Conservation (phyloP, 2,888 invertebrate species). For the Loripinus fragilis region DNA sequence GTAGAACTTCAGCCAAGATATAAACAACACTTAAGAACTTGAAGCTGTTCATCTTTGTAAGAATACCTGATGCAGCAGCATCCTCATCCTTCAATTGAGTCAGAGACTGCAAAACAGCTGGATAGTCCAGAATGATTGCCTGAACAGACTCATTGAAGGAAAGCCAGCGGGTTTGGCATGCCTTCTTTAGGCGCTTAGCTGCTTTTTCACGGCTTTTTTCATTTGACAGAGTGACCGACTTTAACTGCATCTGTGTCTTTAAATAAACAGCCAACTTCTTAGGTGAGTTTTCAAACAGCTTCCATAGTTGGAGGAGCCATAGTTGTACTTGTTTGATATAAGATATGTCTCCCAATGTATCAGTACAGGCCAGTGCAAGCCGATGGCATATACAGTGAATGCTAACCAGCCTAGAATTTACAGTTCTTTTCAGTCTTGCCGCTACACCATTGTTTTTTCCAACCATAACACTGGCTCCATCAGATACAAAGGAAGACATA, state of each 20-base stretch:
- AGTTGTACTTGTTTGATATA: not conserved
- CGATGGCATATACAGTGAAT: constrained; percentile 8
- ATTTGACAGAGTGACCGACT: not conserved
- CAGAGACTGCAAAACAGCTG: not conserved
- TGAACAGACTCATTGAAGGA: not conserved
- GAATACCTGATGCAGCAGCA: not conserved
- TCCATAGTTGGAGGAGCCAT: not conserved
- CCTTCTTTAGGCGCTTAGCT: not conserved
- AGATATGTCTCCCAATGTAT: not conserved
- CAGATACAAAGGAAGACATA: not conserved
- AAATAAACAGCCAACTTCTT: not conserved
- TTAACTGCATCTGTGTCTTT: not conserved
- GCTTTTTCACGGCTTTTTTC: not conserved
- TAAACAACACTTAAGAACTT: not conserved
- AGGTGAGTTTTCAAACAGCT: not conserved
- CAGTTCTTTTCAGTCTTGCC: not conserved
- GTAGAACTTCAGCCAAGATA: not conserved
- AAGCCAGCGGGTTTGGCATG: not conserved
- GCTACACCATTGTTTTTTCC: constrained; percentile 2
- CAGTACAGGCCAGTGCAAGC: not conserved
- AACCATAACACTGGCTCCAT: constrained; percentile 1
- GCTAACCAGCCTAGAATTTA: not conserved
- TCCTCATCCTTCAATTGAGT: not conserved
- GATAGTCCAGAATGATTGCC: not conserved
- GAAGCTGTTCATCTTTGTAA: not conserved